Conservation (phyloP, 2,113 vertebrate genomes). For the Erythrolamprus reginae region DNA sequence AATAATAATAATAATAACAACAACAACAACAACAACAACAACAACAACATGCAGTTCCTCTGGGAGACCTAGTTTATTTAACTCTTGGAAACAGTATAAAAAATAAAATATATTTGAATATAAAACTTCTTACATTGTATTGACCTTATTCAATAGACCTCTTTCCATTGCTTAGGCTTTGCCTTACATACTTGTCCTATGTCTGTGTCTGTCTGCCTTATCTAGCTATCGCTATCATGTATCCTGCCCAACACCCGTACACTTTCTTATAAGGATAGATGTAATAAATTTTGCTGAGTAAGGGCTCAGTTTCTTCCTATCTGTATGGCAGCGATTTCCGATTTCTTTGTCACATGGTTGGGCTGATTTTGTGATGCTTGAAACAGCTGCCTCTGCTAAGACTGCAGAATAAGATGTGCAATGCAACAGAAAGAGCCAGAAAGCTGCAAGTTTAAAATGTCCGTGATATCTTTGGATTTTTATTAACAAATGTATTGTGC, state of each 20-base stretch:
- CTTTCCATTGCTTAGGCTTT: not conserved
- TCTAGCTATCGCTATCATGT: not conserved
- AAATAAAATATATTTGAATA: too few species aligned
- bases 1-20: too few species aligned
- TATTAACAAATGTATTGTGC: not conserved
- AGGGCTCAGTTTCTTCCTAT: not conserved
- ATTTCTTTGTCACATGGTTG: not conserved
- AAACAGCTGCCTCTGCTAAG: not conserved
- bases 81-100: too few species aligned
- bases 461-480: not conserved
- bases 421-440: not conserved
- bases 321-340: not conserved
- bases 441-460: not conserved
- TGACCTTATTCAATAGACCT: not conserved
- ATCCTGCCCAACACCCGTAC: not conserved
- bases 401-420: not conserved
- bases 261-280: not conserved
- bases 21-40: too few species aligned
- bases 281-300: not conserved
- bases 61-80: too few species aligned
- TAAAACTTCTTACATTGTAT: not conserved
- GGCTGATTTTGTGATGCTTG: not conserved
- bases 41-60: too few species aligned
- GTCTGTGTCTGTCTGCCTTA: not conserved
- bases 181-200: not conserved